These are phyloP conservation scores for Hippocampus comes DNA, from an alignment of 2,113 vertebrate genomes.

Conservation along the genomic window DNA sequence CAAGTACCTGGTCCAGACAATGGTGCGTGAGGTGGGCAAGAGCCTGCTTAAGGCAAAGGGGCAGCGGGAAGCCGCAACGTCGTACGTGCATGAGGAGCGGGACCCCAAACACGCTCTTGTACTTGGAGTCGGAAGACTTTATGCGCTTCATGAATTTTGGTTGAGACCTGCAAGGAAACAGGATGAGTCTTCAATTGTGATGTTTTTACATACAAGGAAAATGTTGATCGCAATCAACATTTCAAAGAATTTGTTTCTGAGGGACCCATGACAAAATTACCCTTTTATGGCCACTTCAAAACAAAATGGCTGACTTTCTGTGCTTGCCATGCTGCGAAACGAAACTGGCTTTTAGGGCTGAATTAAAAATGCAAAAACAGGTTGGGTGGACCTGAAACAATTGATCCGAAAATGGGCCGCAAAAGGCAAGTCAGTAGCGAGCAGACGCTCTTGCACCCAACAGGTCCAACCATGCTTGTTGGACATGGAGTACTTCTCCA, in stretches of 20 bases:
- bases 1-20: slow-evolving; percentile 90
- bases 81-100: slow-evolving; percentile 89
- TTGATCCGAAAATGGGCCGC: neutral
- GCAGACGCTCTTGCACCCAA: slow-evolving; percentile 63
- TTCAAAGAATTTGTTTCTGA: too few species aligned
- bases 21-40: slow-evolving; percentile 82
- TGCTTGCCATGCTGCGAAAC: neutral
- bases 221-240: too few species aligned
- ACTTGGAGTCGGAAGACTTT: slow-evolving; percentile 69
- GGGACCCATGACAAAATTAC: neutral
- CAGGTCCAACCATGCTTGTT: slow-evolving; percentile 97
- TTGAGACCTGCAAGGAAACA: slow-evolving; percentile 57
- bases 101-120: slow-evolving; percentile 72
- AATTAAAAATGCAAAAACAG: too few species aligned
- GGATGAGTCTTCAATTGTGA: slow-evolving; percentile 2
- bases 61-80: slow-evolving; percentile 84
- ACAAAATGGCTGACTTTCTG: neutral
- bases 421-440: neutral
- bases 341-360: too few species aligned
- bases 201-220: too few species aligned
- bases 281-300: neutral
- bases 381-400: too few species aligned
- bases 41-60: slow-evolving; percentile 89
- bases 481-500: slow-evolving; percentile 95
- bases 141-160: slow-evolving; percentile 73